Conservation (phyloP, 2,797 vertebrate species). For the Chlorospingus semifuscus region DNA sequence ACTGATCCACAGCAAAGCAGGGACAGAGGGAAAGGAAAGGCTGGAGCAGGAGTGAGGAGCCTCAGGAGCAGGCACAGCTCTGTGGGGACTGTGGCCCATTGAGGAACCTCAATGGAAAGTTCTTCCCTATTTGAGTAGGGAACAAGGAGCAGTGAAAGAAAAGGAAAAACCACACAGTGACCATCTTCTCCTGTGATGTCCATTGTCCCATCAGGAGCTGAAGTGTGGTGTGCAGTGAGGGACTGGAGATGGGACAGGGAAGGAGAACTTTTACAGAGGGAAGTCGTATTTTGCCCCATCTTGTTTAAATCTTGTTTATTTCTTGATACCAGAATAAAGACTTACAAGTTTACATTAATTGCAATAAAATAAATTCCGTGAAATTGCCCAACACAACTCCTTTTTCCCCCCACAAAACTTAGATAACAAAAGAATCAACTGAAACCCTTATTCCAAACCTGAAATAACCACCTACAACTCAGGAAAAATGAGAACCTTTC, state of each 20-base stretch:
- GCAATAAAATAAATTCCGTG: background rate
- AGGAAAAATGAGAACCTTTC: background rate
- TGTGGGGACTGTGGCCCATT: background rate
- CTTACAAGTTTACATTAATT: background rate
- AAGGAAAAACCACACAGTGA: background rate
- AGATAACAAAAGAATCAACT: background rate
- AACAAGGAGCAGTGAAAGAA: background rate
- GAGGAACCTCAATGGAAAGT: background rate
- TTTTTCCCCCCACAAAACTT: rapidly evolving
- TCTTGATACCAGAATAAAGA: background rate
- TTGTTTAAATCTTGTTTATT: background rate
- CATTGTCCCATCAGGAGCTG: background rate
- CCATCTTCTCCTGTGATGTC: background rate
- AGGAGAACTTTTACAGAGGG: background rate
- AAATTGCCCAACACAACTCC: background rate
- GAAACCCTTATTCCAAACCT: background rate
- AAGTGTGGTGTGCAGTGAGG: background rate
- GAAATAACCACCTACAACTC: background rate
- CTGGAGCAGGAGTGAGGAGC: background rate
- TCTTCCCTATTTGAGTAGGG: background rate
- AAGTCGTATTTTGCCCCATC: background rate
- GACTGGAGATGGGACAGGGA: background rate
- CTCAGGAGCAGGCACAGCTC: background rate
- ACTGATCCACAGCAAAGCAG: background rate
- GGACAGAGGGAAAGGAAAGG: background rate